A percentile compares a stretch with the other conserved stretches of the same genome.
Conservation (phyloP, 2,113 vertebrate genomes). For the Chloropsis cyanopogon region DNA sequence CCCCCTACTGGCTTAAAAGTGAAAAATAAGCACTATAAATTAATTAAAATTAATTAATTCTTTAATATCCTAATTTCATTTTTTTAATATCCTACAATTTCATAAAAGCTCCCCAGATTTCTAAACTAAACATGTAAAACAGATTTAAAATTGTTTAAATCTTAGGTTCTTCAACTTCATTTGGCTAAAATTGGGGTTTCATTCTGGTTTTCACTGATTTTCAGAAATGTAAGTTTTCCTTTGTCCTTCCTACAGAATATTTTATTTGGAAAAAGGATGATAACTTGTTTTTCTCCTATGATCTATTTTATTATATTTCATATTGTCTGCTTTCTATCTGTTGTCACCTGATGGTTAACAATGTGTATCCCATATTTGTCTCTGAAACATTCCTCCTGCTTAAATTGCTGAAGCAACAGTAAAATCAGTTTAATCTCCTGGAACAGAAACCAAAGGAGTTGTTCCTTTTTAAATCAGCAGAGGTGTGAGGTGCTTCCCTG, state of each 20-base stretch:
- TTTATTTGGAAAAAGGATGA: background rate
- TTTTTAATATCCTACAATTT: background rate
- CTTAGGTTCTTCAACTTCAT: background rate
- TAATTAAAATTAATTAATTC: background rate
- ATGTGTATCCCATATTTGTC: background rate
- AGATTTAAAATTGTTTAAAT: background rate
- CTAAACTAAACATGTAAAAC: background rate
- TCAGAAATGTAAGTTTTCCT: background rate
- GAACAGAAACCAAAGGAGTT: background rate
- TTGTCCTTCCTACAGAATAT: background rate
- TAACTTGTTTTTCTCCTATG: background rate
- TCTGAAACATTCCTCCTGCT: background rate
- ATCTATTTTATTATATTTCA: background rate
- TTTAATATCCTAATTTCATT: background rate
- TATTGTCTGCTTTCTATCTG: background rate
- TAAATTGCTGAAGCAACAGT: background rate
- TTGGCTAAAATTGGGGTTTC: background rate
- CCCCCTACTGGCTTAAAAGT: background rate
- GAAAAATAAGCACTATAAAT: slow-evolving; percentile 14
- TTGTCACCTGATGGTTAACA: background rate
- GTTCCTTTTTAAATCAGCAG: background rate
- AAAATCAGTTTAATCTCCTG: background rate
- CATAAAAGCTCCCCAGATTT: background rate
- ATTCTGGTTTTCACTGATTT: background rate
- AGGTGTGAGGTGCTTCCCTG: background rate